Evolutionary conservation across 1,140 invertebrate genomes (phyloP).

Genomic region (Neuroterus valhalla): DNA sequence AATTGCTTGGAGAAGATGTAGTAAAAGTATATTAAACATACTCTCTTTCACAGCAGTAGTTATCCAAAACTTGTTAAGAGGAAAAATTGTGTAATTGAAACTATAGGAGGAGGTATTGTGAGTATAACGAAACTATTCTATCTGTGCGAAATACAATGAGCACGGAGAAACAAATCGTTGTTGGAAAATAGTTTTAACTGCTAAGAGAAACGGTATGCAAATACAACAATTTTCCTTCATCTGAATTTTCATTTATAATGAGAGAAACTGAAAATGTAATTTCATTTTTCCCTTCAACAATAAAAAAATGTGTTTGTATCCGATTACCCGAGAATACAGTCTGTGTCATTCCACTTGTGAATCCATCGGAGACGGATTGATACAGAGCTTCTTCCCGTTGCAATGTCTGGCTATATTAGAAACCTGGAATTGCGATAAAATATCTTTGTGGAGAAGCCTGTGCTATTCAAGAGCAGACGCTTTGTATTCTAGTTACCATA

Average conservation of each 20-base stretch:
- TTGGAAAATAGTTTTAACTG: neutral
- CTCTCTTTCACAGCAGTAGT: neutral
- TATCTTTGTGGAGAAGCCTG: no score
- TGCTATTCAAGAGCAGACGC: no score
- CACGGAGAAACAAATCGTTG: neutral
- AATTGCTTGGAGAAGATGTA: neutral
- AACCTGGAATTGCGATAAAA: no score
- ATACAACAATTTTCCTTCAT: neutral
- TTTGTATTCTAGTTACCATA: no score
- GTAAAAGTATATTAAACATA: neutral
- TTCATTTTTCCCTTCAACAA: neutral
- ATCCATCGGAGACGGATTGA: neutral
- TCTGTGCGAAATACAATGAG: neutral
- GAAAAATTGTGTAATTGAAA: neutral
- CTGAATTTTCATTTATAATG: neutral
- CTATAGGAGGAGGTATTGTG: neutral
- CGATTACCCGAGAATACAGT: neutral
- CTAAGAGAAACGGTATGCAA: neutral
- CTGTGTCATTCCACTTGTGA: neutral
- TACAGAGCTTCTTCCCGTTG: no score
- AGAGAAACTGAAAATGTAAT: constrained; percentile 4
- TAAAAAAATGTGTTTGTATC: neutral
- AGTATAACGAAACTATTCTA: neutral
- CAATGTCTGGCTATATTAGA: no score
- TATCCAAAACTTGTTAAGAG: neutral